A percentile compares a stretch with the other conserved stretches of the same genome.
phyloP scores from a whole-genome alignment of 2,797 vertebrate genomes.

The Halcyon badia region DNA sequence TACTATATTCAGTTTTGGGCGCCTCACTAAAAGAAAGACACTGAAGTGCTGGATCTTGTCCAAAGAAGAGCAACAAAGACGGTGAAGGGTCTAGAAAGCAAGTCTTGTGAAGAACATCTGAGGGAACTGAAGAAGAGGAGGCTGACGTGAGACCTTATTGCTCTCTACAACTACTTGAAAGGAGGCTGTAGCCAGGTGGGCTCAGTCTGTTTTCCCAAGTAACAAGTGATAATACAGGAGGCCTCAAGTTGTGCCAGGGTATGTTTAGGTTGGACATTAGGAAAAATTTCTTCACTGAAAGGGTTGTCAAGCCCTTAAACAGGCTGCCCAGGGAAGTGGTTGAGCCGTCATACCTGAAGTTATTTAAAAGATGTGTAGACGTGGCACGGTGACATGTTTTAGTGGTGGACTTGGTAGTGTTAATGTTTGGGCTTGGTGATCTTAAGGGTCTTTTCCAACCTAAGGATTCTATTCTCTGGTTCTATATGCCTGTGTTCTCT shows the following conservation, averaged over 20 bases:
- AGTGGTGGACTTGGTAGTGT: background rate
- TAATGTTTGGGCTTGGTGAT: background rate
- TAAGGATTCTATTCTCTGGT: background rate
- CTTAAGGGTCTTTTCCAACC: background rate
- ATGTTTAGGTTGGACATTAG: background rate
- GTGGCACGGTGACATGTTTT: background rate
- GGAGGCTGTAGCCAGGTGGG: background rate
- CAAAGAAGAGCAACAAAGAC: background rate
- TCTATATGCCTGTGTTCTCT: background rate
- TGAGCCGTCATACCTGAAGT: background rate
- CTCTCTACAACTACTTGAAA: background rate
- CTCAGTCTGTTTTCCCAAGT: background rate
- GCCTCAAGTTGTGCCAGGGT: background rate
- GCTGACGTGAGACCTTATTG: accelerated
- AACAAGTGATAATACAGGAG: accelerated
- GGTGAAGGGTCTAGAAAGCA: background rate
- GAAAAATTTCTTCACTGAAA: background rate
- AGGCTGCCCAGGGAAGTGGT: background rate
- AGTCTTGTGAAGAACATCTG: accelerated
- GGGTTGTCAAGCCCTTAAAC: background rate
- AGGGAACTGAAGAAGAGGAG: background rate
- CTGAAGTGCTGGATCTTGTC: accelerated
- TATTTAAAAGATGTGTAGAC: background rate
- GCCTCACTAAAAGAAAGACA: background rate
- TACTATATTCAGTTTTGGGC: background rate